Evolutionary conservation across 2,113 vertebrate genomes (phyloP), one percentile per base, ranked within the genome.

Genomic region (Australoheros scitulus): DNA sequence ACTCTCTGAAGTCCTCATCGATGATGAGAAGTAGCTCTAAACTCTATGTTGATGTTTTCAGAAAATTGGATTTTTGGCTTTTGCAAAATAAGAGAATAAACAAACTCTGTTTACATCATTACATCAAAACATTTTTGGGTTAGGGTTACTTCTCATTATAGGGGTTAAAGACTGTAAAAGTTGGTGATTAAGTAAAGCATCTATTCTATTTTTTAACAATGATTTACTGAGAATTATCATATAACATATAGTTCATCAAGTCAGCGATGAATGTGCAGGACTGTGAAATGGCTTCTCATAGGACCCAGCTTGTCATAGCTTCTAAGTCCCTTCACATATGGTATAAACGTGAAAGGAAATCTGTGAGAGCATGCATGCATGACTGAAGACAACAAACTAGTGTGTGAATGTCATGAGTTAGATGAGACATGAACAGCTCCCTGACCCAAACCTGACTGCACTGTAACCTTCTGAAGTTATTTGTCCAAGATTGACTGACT

Each of bases 301-400:
- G 34, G 64, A 79, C 79, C 64, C 60, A 82, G 87, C 75, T 88
- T 61, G 38, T 83, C 52, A 58, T 13, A 47, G 26, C 80, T 88
- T 78, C 82, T 63, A 8, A 85, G 24, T 24, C 83, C 86, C 81
- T 55, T 76, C 76, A 64, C 93, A 92, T 92, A 91, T 92, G 90
- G 76, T 82, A 52, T 26, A 24, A 80, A 89, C 72, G 22, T 80
- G 50, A 58, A 61, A 76, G 74, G 56, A 68, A 79, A 79, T 26
- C 63, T 78, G n/a, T 43, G 74, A 82, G 61, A 36, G 11, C 9
- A 76, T 26, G 9, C 7, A 76, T 22, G 11, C 11, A 5, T 77
- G 72, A 75, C 52, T 3, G 52, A 20, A 68, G 68, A 26, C 47
- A 47, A 29, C 61, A 63, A 75, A 72, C 55, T 50, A n/a, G 34